phyloP scores from a whole-genome alignment of 2,888 invertebrate species.

The Physocephala rufipes region DNA sequence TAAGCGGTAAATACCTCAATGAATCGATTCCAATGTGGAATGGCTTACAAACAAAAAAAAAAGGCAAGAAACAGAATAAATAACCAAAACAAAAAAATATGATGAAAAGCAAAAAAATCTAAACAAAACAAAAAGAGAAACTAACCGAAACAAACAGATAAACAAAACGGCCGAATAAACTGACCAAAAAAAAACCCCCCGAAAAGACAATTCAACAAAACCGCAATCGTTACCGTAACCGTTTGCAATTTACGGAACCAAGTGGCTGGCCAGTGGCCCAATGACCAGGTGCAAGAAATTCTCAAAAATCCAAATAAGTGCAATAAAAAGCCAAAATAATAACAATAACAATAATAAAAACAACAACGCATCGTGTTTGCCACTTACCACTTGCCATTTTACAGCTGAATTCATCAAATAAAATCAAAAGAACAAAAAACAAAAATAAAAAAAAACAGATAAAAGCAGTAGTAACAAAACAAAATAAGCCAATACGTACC shows the following conservation, averaged over 20 bases:
- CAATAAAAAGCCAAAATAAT: not conserved
- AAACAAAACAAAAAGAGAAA: too few relatives aligned
- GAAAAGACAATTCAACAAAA: not conserved
- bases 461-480: too few relatives aligned
- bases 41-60: not conserved
- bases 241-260: not conserved
- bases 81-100: too few relatives aligned
- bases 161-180: too few relatives aligned
- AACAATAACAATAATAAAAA: conserved; percentile 11
- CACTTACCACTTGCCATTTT: conserved; percentile 12
- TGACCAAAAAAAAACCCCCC: too few relatives aligned
- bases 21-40: not conserved
- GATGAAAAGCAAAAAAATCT: too few relatives aligned
- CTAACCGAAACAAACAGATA: too few relatives aligned
- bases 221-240: not conserved
- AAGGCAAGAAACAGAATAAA: not conserved
- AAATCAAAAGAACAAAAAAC: too few relatives aligned
- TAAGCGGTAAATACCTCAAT: conserved; percentile 11
- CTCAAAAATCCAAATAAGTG: not conserved
- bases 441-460: too few relatives aligned
- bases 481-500: not conserved
- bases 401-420: conserved; percentile 1
- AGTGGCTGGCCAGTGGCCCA: not conserved
- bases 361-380: conserved; percentile 16
- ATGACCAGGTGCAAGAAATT: conserved; percentile 22